Evolutionary conservation across 2,888 invertebrate genomes (phyloP), one percentile per base, ranked within the genome.

Genomic region (Chymomyza amoena): DNA sequence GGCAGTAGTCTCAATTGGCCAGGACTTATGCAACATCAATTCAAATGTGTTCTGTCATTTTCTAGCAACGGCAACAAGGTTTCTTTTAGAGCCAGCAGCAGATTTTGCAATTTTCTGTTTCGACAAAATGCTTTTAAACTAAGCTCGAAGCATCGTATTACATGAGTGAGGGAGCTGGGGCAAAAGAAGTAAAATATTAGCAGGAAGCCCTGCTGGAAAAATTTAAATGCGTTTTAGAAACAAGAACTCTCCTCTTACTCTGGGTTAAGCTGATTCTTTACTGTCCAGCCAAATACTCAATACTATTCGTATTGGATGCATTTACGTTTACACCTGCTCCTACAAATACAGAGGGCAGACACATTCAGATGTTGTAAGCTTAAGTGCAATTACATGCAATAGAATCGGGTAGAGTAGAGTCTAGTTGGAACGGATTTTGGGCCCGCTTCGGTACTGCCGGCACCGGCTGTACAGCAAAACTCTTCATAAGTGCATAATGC

Each of bases 331-430:
- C 83, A 83, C 86, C 83, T 83, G 83, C 72, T 73, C 39, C 2
- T 13, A 64, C 64, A 66, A 25, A 56, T 20, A 45, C 13, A 54
- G n/a, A 69, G 20, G 68, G 57, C 69, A 64, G 56, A 68, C 66
- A 78, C 76, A 75, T 45, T 60, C 60, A 70, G 39, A 70, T 79
- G 77, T 84, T 84, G 84, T 84, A 82, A 87, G 85, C 84, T 87
- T 84, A 84, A 84, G 84, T 84, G 84, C 84, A 83, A 87, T 84
- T 80, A 87, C 85, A 87, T 87, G 84, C 87, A 79, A 84, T 87
- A 71, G 78, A 83, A 79, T 85, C 67, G 66, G 65, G 75, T 76
- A 54, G 70, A 78, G 73, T 72, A 59, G 70, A 73, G 70, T 67
- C 61, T 65, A 66, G 75, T 75, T 84, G 81, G 52, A 16, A 5